Base-by-base conservation (phyloP, 2,888 invertebrate genomes). In the Pandemis corylana region DNA sequence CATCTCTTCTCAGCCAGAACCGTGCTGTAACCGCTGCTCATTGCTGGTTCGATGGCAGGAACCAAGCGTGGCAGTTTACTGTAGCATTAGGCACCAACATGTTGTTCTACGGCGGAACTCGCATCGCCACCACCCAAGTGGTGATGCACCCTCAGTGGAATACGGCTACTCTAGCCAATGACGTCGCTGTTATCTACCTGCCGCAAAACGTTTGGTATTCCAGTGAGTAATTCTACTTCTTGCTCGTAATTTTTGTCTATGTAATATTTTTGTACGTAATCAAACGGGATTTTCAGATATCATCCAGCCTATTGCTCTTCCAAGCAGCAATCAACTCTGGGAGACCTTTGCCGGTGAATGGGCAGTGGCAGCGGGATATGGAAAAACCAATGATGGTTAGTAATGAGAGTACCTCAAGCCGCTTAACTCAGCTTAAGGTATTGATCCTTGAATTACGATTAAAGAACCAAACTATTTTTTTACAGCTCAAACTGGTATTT, bases 1-100 rank as follows among this genome's bases (percentile, higher is more conserved):
- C 89, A 0, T 83, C 88, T 0, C 80, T 91, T 0, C 3, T 91
- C 2, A 76, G 84, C 0, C 4, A 76, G 15, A 85, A 79, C 76
- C 83, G 89, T 0, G 77, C 88, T 15, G 81, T 89, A 13, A 91
- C 91, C 0, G 90, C 90, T 0, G 90, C 90, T 12, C 91, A 91
- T 79, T 91, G 91, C 81, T 90, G 90, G 90, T 80, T 78, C 69
- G 89, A 90, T 51, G 87, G 87, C 13, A 0, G 12, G 7, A 80
- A 80, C 68, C 87, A 87, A 49, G 90, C 85, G 5, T 79, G 76
- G 72, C 80, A 80, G 77, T 87, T 89, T 79, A 72, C 75, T 0
- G 90, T 88, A 1, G 87, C 90, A 13, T 82, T 90, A 3, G 90
- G 89, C 68, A 85, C 87, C 3, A 80, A 83, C 10, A 81, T 71